Evolutionary conservation across 2,113 vertebrate genomes (phyloP), one percentile per base, ranked within the genome.

Genomic region (Psittacula cyanocephala): DNA sequence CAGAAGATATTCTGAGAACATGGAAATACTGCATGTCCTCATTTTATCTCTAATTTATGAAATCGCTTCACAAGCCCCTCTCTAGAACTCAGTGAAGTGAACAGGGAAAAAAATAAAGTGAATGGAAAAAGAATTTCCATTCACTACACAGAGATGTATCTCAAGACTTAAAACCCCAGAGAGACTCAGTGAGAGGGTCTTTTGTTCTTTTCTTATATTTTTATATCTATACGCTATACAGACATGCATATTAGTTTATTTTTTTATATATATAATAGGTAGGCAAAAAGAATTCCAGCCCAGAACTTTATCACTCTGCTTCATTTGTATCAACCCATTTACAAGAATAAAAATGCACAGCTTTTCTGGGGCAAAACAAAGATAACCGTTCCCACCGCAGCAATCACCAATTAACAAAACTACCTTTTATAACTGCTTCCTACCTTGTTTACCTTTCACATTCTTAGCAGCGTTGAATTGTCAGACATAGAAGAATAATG

Each of bases 11-110:
- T 96, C 80, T 64, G 92, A 91, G 95, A 86, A 86, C 82, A 81
- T 19, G 80, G 88, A 94, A 94, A 91, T 39, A 33, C 86, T 63
- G 28, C 55, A 39, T 47, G 77, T 88, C 88, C 95, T 96, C 69
- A 55, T 96, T 94, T 94, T 75, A 83, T 96, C 91, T 93, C 79
- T 90, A 46, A 86, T 78, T 91, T 95, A 95, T 60, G 65, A 90
- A 91, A 52, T 1, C 68, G 55, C 72, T 90, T 60, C 82, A 86
- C 70, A 72, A 95, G 55, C 3, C 35, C 43, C 60, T 88, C 50
- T 81, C 83, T 24, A 87, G 41, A 87, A 89, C 7, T 11, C 55
- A 19, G 22, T 22, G 33, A 72, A 67, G 39, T 8, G 35, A 80
- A 41, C 24, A 83, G 46, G 71, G 27, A 47, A 64, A 81, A 81